Evolutionary conservation across 2,888 invertebrate species (phyloP), one percentile per base, ranked within the genome.

Genomic region (Diarsia rubi): DNA sequence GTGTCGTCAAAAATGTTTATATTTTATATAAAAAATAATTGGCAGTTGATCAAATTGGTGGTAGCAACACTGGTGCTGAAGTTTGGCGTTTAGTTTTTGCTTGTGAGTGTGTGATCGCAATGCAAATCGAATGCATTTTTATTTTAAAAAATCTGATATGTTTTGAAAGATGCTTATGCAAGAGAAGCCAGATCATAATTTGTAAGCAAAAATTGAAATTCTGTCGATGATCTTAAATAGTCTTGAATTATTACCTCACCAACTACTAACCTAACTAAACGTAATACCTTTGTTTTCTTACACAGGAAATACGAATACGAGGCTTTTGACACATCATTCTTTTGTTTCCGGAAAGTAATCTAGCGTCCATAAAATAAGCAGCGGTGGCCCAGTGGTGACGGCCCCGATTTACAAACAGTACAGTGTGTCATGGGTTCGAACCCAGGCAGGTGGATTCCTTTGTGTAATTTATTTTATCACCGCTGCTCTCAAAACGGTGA

Each of bases 41-140:
- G n/a, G 81, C 21, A 66, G 31, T 64, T 81, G 70, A 31, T 1
- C 3, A 27, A 54, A 14, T 27, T 0, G n/a, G 16, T 16, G 1
- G 1, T 57, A 42, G 74, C 69, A 83, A 79, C 83, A 81, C 54
- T 70, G 19, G 19, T 5, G 6, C 19, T 52, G 44, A 45, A 27
- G 19, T 12, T 0, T 0, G 0, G 12, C 74, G 81, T 73, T 81
- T 83, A 44, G 79, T 70, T 81, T 49, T 60, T 62, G 21, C 64
- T 54, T 2, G 1, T 0, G 8, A 44, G 4, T 19, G 3, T 24
- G 11, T 19, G 57, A 19, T 59, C 27, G 19, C 27, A 9, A 4
- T 24, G 21, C 11, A 0, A 27, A 31, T 31, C 19, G 59, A n/a
- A 44, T 4, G 21, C 4, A 42, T 52, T 3, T 63, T 16, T 54